Evolutionary conservation across 1,140 invertebrate species (phyloP), one percentile per base, ranked within the genome.

Genomic region (Neodiprion virginianus): DNA sequence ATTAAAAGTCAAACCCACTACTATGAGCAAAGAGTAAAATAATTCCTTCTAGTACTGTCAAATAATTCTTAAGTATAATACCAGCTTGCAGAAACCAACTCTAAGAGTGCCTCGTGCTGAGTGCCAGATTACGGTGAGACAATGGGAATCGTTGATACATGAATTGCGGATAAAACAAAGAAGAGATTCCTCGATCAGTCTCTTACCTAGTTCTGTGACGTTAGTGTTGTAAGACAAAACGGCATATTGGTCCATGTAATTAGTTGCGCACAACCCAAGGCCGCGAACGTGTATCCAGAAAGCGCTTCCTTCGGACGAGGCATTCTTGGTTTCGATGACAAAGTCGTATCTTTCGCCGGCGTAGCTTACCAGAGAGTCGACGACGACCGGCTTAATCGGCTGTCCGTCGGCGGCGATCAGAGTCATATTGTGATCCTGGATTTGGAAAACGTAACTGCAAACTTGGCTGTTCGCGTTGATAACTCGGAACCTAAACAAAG

Each of bases 311-410:
- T 87, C 90, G 1, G 83, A 85, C 3, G 83, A 82, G 0, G 79
- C 49, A 72, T 90, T 84, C 73, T 89, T 84, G 17, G 17, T 21
- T 1, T 85, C 80, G 2, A 93, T 77, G 1, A 91, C 87, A 23
- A 93, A 89, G 77, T 93, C 92, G 84, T 90, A 90, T 67, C 92
- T 82, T 80, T 93, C 92, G 0, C 92, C 91, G 89, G 83, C 66
- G 86, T 86, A 74, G 17, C 53, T 74, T 67, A 77, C 70, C 3
- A 82, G 65, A 23, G 80, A 77, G 47, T 82, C 76, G 69, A 81
- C 72, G 8, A 48, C 17, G n/a, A 77, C 49, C 12, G 84, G 89
- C 66, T 86, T 73, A 11, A 92, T 77, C 28, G 90, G 83, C 68
- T 84, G 81, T 40, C 90, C 90, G 81, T 92, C 91, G 10, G 87